Evolutionary conservation across 2,888 invertebrate genomes (phyloP).

Genomic region (Carterocephalus palaemon): DNA sequence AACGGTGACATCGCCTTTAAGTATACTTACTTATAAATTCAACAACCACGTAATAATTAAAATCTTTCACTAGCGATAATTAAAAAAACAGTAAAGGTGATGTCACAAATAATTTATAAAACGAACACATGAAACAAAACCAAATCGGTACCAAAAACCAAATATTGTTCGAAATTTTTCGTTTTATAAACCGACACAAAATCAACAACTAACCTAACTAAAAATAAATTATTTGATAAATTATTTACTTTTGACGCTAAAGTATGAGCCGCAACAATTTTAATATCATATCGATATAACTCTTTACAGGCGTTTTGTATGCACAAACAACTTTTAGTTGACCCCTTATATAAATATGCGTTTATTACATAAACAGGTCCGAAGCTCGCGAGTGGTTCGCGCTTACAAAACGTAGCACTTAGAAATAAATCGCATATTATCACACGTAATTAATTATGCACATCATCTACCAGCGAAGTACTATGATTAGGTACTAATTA

Average conservation of each 20-base stretch:
- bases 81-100: too few species aligned
- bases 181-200: conserved; percentile 57
- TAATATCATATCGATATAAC: conserved; percentile 73
- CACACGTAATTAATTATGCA: conserved; percentile 68
- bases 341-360: conserved; percentile 7
- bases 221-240: conserved; percentile 62
- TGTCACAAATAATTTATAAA: conserved; percentile 41
- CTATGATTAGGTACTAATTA: conserved; percentile 74
- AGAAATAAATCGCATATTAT: conserved; percentile 66
- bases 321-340: conserved; percentile 42
- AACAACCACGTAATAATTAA: background rate
- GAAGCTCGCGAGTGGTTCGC: conserved; percentile 32
- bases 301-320: conserved; percentile 44
- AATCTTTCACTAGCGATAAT: too few species aligned
- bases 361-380: conserved; percentile 30
- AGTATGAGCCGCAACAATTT: conserved; percentile 70
- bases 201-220: conserved; percentile 63
- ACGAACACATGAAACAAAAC: conserved; percentile 46
- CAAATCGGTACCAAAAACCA: conserved; percentile 40
- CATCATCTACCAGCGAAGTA: conserved; percentile 73
- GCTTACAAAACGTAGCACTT: conserved; percentile 48
- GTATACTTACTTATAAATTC: background rate
- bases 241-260: conserved; percentile 54
- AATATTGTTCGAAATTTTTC: conserved; percentile 46
- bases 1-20: conserved; percentile 39